Evolutionary conservation across 2,797 vertebrate genomes (phyloP).

Genomic region (Leucoraja ocellata): DNA sequence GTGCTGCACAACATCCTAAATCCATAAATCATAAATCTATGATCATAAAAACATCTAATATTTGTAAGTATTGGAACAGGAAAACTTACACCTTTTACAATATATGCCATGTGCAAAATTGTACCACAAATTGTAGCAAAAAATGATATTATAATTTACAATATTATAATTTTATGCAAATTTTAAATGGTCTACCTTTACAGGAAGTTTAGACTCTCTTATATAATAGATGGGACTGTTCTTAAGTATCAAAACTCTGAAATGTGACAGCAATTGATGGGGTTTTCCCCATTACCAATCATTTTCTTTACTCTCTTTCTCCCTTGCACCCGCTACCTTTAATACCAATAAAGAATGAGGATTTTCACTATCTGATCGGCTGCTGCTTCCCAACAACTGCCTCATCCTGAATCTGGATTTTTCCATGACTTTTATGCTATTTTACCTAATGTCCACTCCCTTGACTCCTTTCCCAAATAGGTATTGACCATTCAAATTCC

Average conservation of each 20-base stretch:
- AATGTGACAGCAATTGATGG: neutral
- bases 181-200: neutral
- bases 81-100: neutral
- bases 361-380: neutral
- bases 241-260: neutral
- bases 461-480: neutral
- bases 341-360: neutral
- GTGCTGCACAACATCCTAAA: neutral
- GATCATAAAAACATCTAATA: too few relatives aligned
- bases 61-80: too few relatives aligned
- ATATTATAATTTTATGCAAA: neutral
- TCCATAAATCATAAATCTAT: neutral
- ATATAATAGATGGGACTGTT: neutral
- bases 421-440: neutral
- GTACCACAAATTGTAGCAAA: too few relatives aligned
- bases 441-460: neutral
- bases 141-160: neutral
- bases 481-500: neutral
- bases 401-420: neutral
- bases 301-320: neutral
- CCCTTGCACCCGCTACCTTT: too few relatives aligned
- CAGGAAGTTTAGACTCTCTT: neutral
- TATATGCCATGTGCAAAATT: neutral
- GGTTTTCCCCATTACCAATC: neutral
- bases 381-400: neutral